Percentiles rank a stretch among this genome's conserved stretches.
These are phyloP conservation scores for Ameiurus melas DNA, from an alignment of 2,113 vertebrate genomes.

Conservation along the genomic window DNA sequence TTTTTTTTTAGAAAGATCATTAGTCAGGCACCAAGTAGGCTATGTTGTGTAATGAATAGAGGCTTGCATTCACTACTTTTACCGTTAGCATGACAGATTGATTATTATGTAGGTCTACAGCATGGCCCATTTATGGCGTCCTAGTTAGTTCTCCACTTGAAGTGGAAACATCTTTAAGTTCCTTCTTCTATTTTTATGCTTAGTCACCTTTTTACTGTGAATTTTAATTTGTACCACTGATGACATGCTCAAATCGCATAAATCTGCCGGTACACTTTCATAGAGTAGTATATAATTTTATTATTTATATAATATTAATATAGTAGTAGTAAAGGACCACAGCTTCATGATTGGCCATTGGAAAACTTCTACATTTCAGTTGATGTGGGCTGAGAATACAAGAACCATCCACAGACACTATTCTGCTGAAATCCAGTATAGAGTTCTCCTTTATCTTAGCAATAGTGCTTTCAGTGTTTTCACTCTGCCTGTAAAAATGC, in stretches of 20 bases:
- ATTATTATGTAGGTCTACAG: conserved; percentile 13
- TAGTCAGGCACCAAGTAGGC: conserved; percentile 15
- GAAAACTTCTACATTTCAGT: background rate
- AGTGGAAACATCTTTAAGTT: background rate
- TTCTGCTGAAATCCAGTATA: background rate
- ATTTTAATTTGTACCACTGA: background rate
- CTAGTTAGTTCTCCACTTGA: background rate
- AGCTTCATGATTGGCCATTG: background rate
- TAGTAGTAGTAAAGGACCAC: background rate
- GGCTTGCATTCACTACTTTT: background rate
- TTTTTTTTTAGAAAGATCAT: conserved; percentile 15
- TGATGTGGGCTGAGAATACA: background rate
- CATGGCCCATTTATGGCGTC: background rate
- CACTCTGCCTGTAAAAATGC: background rate
- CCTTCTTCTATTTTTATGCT: background rate
- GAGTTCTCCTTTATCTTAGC: background rate
- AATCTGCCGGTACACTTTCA: background rate
- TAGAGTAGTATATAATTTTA: background rate
- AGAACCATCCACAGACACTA: background rate
- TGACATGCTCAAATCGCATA: background rate
- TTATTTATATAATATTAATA: background rate
- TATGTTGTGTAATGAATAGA: background rate
- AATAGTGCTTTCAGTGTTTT: background rate
- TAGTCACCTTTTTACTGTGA: background rate
- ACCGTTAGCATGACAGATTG: conserved; percentile 7